Evolutionary conservation across 2,888 invertebrate species (phyloP).

Genomic region (Theretra japonica): DNA sequence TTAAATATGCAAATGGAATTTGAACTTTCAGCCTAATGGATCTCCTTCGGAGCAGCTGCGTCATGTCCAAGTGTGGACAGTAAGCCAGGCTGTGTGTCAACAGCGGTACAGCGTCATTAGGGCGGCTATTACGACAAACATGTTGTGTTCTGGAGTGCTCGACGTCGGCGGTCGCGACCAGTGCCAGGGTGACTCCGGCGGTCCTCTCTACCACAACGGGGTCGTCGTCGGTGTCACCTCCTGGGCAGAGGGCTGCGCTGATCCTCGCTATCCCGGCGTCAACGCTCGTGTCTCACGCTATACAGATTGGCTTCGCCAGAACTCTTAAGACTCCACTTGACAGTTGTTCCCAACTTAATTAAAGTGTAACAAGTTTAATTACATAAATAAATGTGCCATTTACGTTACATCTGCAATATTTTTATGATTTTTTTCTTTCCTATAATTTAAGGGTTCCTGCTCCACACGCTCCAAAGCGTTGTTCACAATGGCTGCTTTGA

Average conservation of each 20-base stretch:
- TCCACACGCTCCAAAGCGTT: no score
- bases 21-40: no score
- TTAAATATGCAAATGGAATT: no score
- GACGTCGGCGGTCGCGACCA: conserved; percentile 68
- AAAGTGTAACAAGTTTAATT: no score
- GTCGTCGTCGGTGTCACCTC: conserved; percentile 59
- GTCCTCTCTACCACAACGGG: conserved; percentile 63
- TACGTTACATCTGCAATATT: no score
- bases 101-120: conserved; percentile 37
- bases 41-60: conserved; percentile 23
- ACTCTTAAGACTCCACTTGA: conserved; percentile 41
- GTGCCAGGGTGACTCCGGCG: conserved; percentile 68
- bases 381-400: no score
- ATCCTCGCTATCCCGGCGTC: conserved; percentile 49
- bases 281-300: conserved; percentile 55
- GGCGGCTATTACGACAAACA: conserved; percentile 47
- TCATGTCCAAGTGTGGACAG: conserved; percentile 52
- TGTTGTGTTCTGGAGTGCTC: conserved; percentile 66
- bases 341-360: no score
- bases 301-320: conserved; percentile 54
- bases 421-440: no score
- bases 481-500: no score
- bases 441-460: no score
- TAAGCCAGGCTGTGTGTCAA: conserved; percentile 49
- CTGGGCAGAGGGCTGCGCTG: conserved; percentile 39